Conservation (phyloP, 2,113 vertebrate genomes). For the Geothlypis trichas region DNA sequence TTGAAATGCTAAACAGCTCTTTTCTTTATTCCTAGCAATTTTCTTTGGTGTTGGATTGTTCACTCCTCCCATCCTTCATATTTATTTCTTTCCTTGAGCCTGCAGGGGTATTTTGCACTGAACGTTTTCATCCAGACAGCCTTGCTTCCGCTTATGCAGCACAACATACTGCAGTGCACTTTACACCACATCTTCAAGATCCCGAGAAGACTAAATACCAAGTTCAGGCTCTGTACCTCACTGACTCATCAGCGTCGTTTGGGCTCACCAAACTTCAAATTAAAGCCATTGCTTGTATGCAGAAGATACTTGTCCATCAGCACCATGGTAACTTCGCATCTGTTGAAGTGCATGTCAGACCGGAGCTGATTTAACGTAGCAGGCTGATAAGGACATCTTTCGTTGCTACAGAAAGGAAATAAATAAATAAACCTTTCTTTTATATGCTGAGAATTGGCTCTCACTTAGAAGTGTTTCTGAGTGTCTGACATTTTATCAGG, state of each 20-base stretch:
- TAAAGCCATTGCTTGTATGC: neutral
- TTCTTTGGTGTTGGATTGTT: neutral
- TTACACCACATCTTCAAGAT: neutral
- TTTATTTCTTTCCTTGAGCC: neutral
- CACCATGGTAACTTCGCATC: neutral
- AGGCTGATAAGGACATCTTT: neutral
- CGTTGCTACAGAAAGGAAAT: neutral
- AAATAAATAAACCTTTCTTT: neutral
- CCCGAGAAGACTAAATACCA: neutral
- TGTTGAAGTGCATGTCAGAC: neutral
- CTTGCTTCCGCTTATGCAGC: neutral
- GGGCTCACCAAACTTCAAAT: neutral
- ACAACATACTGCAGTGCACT: neutral
- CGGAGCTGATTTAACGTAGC: neutral
- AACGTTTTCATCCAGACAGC: neutral
- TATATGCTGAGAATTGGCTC: neutral
- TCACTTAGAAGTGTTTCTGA: neutral
- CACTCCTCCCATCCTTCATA: neutral
- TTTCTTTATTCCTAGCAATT: constrained; percentile 28
- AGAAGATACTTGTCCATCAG: neutral
- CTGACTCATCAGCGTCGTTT: neutral
- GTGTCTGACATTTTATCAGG: neutral
- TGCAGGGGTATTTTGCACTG: neutral
- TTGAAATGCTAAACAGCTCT: constrained; percentile 55
- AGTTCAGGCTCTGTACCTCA: neutral